Conservation (phyloP, 1,140 invertebrate species). For the Eufriesea mexicana region DNA sequence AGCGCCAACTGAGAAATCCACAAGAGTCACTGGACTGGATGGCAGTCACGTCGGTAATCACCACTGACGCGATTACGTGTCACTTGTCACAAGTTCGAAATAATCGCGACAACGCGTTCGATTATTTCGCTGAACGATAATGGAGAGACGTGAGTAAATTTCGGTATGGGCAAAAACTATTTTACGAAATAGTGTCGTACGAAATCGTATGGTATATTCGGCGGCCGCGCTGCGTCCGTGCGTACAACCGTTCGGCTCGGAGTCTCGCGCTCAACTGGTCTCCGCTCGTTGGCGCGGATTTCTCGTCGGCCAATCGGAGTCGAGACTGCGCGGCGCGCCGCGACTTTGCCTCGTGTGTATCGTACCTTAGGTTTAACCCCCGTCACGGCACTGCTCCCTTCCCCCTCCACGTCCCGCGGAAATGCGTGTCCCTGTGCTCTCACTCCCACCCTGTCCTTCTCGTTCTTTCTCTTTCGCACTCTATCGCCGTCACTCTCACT, state of each 20-base stretch:
- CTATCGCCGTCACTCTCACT: background rate
- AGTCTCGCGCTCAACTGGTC: slow-evolving; percentile 81
- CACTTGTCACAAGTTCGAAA: slow-evolving; percentile 30
- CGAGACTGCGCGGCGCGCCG: slow-evolving; percentile 75
- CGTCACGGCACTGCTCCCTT: slow-evolving; percentile 13
- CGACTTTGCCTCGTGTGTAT: slow-evolving; percentile 60
- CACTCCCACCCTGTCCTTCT: background rate
- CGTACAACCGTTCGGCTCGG: slow-evolving; percentile 76
- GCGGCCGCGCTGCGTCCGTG: slow-evolving; percentile 35
- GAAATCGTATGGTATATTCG: slow-evolving; percentile 34
- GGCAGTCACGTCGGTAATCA: slow-evolving; percentile 19
- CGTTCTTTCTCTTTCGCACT: background rate
- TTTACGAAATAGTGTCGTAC: background rate
- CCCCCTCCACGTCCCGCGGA: slow-evolving; percentile 15
- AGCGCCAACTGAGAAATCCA: slow-evolving; percentile 31
- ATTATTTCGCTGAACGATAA: background rate
- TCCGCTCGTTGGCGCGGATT: slow-evolving; percentile 76
- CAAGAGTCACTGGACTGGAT: background rate
- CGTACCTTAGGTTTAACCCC: slow-evolving; percentile 67
- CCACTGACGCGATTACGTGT: slow-evolving; percentile 8
- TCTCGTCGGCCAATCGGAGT: slow-evolving; percentile 68
- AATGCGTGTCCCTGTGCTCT: slow-evolving; percentile 14
- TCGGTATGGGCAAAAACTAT: background rate
- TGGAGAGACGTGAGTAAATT: background rate
- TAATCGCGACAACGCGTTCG: background rate